phyloP scores from a whole-genome alignment of 1,140 invertebrate species.

The Diplogasteroides magnus region DNA sequence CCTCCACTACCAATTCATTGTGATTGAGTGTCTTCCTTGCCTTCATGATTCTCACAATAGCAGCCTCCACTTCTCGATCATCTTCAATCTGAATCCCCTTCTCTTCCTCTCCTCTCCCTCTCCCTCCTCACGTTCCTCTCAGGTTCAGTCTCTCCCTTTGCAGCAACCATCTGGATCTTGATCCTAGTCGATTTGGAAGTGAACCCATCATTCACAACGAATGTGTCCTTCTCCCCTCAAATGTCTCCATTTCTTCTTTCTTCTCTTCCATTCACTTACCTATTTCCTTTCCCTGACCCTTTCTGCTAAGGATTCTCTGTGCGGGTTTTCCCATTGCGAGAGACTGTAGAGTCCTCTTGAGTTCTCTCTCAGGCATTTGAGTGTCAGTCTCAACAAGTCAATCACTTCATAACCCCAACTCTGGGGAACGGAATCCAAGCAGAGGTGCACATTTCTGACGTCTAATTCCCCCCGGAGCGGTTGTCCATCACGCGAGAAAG shows the following conservation, averaged over 20 bases:
- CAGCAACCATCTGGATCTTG: conserved; percentile 73
- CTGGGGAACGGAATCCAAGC: no score
- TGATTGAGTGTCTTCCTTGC: conserved; percentile 80
- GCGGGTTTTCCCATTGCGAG: conserved; percentile 95
- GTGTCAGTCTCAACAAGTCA: conserved; percentile 95
- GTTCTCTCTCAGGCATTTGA: conserved; percentile 91
- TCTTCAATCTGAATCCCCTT: conserved; percentile 69
- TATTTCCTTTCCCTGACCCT: conserved; percentile 87
- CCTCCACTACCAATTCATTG: conserved; percentile 87
- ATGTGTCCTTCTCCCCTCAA: conserved; percentile 77
- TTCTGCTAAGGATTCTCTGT: conserved; percentile 87
- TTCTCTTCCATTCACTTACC: conserved; percentile 22
- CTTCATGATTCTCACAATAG: conserved; percentile 99
- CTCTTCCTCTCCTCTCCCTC: conserved; percentile 64
- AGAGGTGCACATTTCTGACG: no score
- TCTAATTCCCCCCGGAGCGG: neutral
- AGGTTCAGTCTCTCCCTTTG: conserved; percentile 95
- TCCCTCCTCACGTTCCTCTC: conserved; percentile 92
- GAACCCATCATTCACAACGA: conserved; percentile 94
- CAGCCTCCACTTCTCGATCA: conserved; percentile 97
- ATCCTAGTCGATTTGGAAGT: conserved; percentile 89
- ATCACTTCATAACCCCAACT: no score
- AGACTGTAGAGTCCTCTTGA: conserved; percentile 88
- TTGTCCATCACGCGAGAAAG: no score
- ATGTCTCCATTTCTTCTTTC: conserved; percentile 16